phyloP scores from a whole-genome alignment of 2,113 vertebrate species.

The Puma concolor region DNA sequence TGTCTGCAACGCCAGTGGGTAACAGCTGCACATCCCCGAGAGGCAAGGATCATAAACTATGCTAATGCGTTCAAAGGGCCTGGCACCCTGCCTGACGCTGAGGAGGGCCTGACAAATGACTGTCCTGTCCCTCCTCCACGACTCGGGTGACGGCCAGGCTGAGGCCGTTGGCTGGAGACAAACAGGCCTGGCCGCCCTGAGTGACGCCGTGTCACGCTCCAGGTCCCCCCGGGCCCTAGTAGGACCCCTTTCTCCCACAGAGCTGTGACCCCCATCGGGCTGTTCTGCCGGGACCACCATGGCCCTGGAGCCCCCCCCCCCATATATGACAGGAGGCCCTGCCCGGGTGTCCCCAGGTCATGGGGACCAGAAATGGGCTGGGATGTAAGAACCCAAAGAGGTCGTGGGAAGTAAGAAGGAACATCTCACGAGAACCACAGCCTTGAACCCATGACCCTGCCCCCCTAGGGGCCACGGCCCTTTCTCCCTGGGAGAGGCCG shows the following conservation, averaged over 20 bases:
- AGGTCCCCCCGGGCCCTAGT: background rate
- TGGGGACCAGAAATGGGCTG: background rate
- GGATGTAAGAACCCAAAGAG: no score
- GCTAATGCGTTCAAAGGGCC: rapidly evolving
- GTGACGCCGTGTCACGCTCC: rapidly evolving
- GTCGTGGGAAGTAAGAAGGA: background rate
- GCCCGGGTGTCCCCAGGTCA: background rate
- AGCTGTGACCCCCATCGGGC: background rate
- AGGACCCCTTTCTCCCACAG: background rate
- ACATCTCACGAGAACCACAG: rapidly evolving
- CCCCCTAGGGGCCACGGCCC: rapidly evolving
- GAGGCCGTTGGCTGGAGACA: background rate
- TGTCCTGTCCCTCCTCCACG: background rate
- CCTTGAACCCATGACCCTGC: background rate
- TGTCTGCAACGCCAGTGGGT: rapidly evolving
- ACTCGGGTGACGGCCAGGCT: background rate
- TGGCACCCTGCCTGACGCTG: rapidly evolving
- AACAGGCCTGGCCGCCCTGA: background rate
- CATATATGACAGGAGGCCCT: rapidly evolving
- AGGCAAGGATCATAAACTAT: background rate
- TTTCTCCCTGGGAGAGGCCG: background rate
- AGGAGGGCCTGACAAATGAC: background rate
- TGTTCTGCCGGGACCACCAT: background rate
- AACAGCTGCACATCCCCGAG: rapidly evolving
- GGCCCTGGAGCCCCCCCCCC: background rate